phyloP scores from a whole-genome alignment of 2,888 invertebrate species.

The Diadegma fenestrale region DNA sequence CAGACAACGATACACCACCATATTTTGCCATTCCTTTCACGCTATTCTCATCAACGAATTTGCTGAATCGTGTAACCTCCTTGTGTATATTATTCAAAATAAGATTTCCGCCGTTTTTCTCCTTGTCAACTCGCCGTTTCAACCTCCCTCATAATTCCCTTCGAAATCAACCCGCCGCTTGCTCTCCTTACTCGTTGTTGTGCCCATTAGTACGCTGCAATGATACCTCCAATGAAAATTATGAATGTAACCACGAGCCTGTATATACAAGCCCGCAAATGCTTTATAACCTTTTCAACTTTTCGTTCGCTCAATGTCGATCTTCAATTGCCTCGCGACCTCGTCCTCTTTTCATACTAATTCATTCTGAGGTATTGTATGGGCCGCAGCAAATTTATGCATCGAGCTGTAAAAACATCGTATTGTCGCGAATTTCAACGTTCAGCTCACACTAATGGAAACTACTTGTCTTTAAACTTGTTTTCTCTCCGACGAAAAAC shows the following conservation, averaged over 20 bases:
- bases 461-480: background rate
- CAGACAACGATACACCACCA: background rate
- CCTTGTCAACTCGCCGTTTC: conserved; percentile 38
- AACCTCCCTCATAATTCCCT: background rate
- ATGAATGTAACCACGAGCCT: background rate
- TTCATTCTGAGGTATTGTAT: background rate
- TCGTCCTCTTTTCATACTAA: background rate
- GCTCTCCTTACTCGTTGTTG: conserved; percentile 12
- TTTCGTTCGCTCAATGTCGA: conserved; percentile 30
- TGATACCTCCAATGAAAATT: conserved; percentile 31
- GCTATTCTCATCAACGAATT: conserved; percentile 48
- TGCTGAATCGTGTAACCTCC: conserved; percentile 45
- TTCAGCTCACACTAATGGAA: background rate
- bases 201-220: conserved; percentile 21
- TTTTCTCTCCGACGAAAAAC: background rate
- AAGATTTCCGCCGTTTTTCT: conserved; percentile 48
- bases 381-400: background rate
- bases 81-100: conserved; percentile 41
- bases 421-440: background rate
- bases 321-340: conserved; percentile 37
- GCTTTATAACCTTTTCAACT: conserved; percentile 22
- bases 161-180: background rate
- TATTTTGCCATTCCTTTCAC: conserved; percentile 33
- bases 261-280: background rate
- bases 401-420: conserved; percentile 12